Evolutionary conservation across 2,888 invertebrate species (phyloP), one percentile per base, ranked within the genome.

Genomic region (Mythimna lalbum): DNA sequence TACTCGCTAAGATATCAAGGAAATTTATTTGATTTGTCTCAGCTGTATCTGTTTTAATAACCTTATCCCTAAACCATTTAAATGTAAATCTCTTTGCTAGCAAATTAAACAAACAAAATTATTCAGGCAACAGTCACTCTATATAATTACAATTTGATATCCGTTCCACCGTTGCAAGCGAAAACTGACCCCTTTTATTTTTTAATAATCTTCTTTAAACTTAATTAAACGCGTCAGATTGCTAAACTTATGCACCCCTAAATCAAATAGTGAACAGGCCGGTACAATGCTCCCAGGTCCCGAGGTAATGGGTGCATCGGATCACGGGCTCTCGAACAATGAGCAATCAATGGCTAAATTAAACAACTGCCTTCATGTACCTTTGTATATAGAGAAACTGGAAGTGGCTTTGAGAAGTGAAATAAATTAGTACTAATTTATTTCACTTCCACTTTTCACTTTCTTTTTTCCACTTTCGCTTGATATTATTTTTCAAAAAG

Each of bases 261-360:
- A 88, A 88, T 87, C 90, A 92, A 92, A 93, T 88, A 90, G 75
- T 81, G 85, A 85, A 85, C 86, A 86, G 87, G 89, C 90, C 92
- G 88, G 87, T 90, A 89, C 83, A 88, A 89, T 92, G 91, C 93
- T 91, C 91, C 92, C 92, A 80, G 82, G 53, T 27, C 57, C 52
- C 36, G 9, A 31, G 78, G 65, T 74, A 80, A 85, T 80, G 84
- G 85, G 87, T 87, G 90, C 88, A 90, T 79, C 87, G 89, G 90
- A 88, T 89, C 86, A 88, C 81, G 80, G 86, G 83, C 91, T 92
- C 92, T 91, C 90, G 88, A 90, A 92, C 93, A 93, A 94, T 94
- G 95, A 92, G 93, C 94, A 95, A 95, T 95, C 94, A 93, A 93
- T 95, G 93, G 94, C 90, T 91, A 93, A 93, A 95, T 95, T 95